phyloP scores from a whole-genome alignment of 2,113 vertebrate species.

The Rallus limicola region DNA sequence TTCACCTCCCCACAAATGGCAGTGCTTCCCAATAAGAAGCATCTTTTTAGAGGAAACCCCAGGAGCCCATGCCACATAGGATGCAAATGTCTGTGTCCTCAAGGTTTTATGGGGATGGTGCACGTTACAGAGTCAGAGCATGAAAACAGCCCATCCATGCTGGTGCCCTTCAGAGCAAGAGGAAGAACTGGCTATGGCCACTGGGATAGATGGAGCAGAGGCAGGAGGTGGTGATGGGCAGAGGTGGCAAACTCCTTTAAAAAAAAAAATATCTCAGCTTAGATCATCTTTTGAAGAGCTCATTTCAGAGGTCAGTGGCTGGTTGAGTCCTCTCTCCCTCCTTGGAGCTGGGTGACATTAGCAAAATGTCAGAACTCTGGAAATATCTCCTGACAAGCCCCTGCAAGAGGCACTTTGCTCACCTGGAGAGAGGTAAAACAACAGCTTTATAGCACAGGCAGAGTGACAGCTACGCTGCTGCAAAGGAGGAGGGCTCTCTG shows the following conservation, averaged over 20 bases:
- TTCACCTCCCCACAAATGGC: neutral
- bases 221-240: fast-evolving
- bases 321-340: neutral
- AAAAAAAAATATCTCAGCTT: neutral
- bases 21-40: neutral
- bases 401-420: fast-evolving
- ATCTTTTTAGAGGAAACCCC: neutral
- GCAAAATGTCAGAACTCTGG: neutral
- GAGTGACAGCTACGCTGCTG: neutral
- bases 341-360: neutral
- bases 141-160: neutral
- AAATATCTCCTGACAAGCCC: neutral
- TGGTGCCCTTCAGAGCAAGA: neutral
- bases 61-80: fast-evolving
- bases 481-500: neutral
- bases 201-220: neutral
- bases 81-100: neutral
- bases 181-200: neutral
- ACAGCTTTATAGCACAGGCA: neutral
- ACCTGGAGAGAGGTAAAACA: neutral
- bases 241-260: neutral
- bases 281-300: neutral
- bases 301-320: neutral
- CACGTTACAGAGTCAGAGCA: neutral
- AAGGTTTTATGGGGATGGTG: neutral